Evolutionary conservation across 2,888 invertebrate species (phyloP), one percentile per base, ranked within the genome.

Genomic region (Falcaria lacertinaria): DNA sequence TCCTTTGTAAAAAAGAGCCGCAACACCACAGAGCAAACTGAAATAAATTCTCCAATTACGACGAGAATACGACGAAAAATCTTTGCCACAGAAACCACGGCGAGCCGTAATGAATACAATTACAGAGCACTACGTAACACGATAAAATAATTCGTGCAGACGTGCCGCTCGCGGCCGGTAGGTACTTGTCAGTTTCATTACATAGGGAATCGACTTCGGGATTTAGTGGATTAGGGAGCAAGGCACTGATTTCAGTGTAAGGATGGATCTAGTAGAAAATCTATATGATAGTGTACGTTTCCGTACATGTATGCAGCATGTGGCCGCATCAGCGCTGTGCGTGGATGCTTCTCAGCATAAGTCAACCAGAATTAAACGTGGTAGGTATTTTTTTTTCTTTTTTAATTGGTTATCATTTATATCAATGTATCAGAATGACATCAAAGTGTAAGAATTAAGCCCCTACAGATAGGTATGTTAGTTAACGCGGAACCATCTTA

Each of bases 111-210:
- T 60, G 54, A 54, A 52, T 51, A 48, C 48, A 60, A 60, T 60
- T 57, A 60, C 39, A 15, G 41, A 44, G 45, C 52, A 47, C 47
- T 16, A 49, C n/a, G 51, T 57, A 60, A 58, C 52, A 38, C 34
- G 58, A 58, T 57, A 54, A 60, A 57, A 60, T 60, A 51, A 58
- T 60, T 48, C 38, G 14, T 42, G 39, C 33, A 34, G 22, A 38
- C 15, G 34, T 45, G 34, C 44, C 44, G 51, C 47, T 44, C 46
- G 57, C 40, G 40, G 17, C 16, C 44, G 43, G 44, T 48, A 48
- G 43, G 44, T 48, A 48, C 54, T 57, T 58, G 49, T 57, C 55
- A 58, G 57, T 60, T 60, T 48, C 54, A 34, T 44, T 44, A 45
- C 45, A 42, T 41, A 37, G 57, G 55, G 38, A 2, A n/a, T n/a